Conservation (phyloP, 2,797 vertebrate genomes). For the Chaunax sp. region DNA sequence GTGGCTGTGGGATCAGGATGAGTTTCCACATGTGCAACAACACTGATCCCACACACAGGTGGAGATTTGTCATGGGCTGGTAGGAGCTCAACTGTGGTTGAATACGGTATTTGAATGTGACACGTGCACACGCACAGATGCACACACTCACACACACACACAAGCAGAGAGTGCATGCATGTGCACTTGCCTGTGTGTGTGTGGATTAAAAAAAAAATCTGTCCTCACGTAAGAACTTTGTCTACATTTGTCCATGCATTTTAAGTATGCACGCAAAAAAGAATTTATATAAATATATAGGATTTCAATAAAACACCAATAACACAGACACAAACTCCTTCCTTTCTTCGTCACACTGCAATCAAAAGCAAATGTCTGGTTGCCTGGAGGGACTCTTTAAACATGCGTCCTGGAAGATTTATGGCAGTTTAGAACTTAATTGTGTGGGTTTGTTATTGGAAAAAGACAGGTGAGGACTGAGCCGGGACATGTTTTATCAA, state of each 20-base stretch:
- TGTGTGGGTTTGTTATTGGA: conserved; percentile 79
- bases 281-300: not conserved
- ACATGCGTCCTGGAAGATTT: conserved; percentile 76
- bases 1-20: conserved; percentile 75
- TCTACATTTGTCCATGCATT: not conserved
- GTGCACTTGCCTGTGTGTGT: conserved; percentile 11
- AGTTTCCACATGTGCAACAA: conserved; percentile 78
- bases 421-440: conserved; percentile 79
- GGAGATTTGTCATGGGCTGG: conserved; percentile 81
- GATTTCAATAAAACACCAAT: conserved; percentile 15
- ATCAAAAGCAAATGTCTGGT: conserved; percentile 73
- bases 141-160: conserved; percentile 15
- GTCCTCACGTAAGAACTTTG: not conserved
- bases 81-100: conserved; percentile 78
- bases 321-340: conserved; percentile 48
- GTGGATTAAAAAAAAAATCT: conserved; percentile 26
- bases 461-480: conserved; percentile 78
- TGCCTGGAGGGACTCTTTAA: conserved; percentile 75
- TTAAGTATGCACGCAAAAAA: not conserved
- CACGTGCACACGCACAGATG: not conserved
- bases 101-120: conserved; percentile 55
- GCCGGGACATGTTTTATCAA: conserved; percentile 79
- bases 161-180: not conserved
- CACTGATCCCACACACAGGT: conserved; percentile 80
- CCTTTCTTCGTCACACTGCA: conserved; percentile 54